phyloP scores from a whole-genome alignment of 2,113 vertebrate genomes.

The Sturnira hondurensis region DNA sequence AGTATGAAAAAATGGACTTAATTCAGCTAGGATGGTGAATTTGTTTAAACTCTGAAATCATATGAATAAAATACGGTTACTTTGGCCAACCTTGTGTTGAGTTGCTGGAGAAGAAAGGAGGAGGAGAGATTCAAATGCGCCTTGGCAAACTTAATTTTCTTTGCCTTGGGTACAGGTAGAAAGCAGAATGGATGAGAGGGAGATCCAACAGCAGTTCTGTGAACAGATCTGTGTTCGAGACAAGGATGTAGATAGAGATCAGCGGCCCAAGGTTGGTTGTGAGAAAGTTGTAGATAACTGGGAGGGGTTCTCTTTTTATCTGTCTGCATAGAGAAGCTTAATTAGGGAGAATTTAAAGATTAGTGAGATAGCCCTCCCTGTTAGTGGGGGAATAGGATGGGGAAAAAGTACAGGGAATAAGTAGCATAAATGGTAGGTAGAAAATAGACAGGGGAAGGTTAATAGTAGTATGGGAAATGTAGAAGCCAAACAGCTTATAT shows the following conservation, averaged over 20 bases:
- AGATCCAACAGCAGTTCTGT: not conserved
- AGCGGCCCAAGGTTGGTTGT: not conserved
- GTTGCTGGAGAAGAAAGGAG: not conserved
- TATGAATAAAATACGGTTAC: slow-evolving; percentile 15
- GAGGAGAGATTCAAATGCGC: not conserved
- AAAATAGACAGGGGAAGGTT: too few relatives aligned
- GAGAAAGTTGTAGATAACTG: not conserved
- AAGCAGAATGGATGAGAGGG: not conserved
- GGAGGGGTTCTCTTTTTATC: not conserved
- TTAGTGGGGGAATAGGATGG: too few relatives aligned
- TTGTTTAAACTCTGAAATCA: slow-evolving; percentile 15
- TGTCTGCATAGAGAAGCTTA: not conserved
- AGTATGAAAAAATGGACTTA: not conserved
- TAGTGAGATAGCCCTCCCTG: too few relatives aligned
- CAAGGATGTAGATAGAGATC: not conserved
- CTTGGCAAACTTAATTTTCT: slow-evolving; percentile 32
- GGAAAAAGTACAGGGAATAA: too few relatives aligned
- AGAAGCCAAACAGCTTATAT: too few relatives aligned
- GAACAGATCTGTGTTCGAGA: slow-evolving; percentile 3
- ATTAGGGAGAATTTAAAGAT: too few relatives aligned
- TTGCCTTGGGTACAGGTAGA: not conserved
- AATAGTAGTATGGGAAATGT: too few relatives aligned
- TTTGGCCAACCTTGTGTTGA: not conserved
- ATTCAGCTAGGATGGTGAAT: not conserved
- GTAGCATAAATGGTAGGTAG: too few relatives aligned